Base-by-base conservation (phyloP, 1,140 invertebrate genomes). In the Vollenhovia emeryi region DNA sequence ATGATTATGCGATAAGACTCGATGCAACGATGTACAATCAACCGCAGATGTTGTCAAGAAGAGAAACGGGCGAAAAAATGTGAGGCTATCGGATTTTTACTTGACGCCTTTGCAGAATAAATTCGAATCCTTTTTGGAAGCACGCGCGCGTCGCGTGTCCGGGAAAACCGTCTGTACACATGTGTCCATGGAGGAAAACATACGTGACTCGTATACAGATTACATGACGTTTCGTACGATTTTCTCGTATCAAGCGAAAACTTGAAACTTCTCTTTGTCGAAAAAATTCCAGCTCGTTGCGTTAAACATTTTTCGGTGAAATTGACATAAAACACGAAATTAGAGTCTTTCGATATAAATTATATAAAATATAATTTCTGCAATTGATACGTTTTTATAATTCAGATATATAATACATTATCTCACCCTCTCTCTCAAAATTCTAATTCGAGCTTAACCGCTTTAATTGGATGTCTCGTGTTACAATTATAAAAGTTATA, bases 161-260 rank as follows among this genome's bases (percentile, higher is more conserved):
- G 13, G n/a, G 11, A 66, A 24, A 64, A 36, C 4, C 24, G 40
- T 60, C 13, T 8, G n/a, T 64, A 78, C 8, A 75, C 52, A n/a
- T 24, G 71, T 74, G 52, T 59, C 9, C 4, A 60, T 36, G n/a
- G 13, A 66, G n/a, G n/a, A 48, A 78, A 78, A 78, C 43, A 64
- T 50, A 78, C 59, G 59, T 78, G 43, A 78, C 43, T 78, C 7
- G 40, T 43, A n/a, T 66, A 36, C 27, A 18, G 9, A 66, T 7
- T 27, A 13, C 18, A 21, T 60, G 52, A 43, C 15, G 30, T 78
- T 78, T 18, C 7, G 74, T 78, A 36, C 4, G 40, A 64, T 62
- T 62, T 66, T 40, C 15, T 78, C n/a, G 3, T 15, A 24, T 24
- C 27, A 48, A 27, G 48, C 9, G 40, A 43, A 43, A 60, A 60